phyloP scores from a whole-genome alignment of 2,797 vertebrate species.

The Acipenser oxyrinchus region DNA sequence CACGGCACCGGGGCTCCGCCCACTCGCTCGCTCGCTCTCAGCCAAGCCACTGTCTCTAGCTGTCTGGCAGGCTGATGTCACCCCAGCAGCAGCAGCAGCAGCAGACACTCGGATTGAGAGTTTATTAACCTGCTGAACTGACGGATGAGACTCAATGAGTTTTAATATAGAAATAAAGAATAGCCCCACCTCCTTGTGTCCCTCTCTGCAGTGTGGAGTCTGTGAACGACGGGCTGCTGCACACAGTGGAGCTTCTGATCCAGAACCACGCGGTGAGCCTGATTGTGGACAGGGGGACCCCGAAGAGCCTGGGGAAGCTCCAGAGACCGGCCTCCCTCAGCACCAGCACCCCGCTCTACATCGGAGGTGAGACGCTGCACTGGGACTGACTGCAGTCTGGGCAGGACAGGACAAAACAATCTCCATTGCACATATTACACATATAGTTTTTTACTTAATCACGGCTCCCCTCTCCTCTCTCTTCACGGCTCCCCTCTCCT shows the following conservation, averaged over 20 bases:
- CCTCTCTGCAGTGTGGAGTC: conserved; percentile 76
- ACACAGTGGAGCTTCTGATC: conserved; percentile 86
- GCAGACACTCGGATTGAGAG: neutral
- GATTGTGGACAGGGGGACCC: conserved; percentile 87
- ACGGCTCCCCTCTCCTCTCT: neutral
- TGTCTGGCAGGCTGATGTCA: conserved; percentile 51
- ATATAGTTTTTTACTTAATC: too few relatives aligned
- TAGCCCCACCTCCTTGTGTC: too few relatives aligned
- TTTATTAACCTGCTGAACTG: neutral
- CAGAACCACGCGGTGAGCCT: conserved; percentile 90
- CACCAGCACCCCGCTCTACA: conserved; percentile 85
- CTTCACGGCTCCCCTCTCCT: neutral
- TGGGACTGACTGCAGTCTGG: neutral
- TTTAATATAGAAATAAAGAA: neutral
- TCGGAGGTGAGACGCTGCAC: conserved; percentile 71
- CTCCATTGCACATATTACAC: too few relatives aligned
- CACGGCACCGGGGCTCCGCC: too few relatives aligned
- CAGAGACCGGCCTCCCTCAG: conserved; percentile 76
- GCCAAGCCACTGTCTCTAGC: conserved; percentile 80
- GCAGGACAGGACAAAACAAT: too few relatives aligned
- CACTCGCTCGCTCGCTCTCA: conserved; percentile 5
- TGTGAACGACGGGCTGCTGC: conserved; percentile 90
- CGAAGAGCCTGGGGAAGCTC: conserved; percentile 88
- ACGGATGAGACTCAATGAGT: neutral
- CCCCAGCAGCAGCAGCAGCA: conserved; percentile 49